phyloP scores from a whole-genome alignment of 2,797 vertebrate genomes.

The Megaceryle alcyon region DNA sequence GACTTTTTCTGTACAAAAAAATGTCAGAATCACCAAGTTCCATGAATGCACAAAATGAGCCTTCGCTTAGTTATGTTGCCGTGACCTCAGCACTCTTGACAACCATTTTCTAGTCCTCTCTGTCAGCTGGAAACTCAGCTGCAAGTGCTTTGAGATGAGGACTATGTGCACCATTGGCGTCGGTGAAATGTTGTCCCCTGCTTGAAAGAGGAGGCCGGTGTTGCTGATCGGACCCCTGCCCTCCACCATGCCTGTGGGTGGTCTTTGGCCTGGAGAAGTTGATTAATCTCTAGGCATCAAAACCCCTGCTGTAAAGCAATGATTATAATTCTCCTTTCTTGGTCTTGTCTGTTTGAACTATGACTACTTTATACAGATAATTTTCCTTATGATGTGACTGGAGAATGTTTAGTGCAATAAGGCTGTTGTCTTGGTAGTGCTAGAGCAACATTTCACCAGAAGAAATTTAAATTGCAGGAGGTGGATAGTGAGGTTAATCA shows the following conservation, averaged over 20 bases:
- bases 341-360: background rate
- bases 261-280: background rate
- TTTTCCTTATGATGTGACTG: background rate
- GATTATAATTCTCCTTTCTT: background rate
- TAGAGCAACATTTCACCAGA: background rate
- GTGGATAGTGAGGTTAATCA: background rate
- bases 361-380: background rate
- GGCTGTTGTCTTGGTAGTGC: background rate
- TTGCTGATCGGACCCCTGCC: background rate
- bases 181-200: background rate
- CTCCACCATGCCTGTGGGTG: accelerated
- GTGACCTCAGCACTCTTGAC: background rate
- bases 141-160: background rate
- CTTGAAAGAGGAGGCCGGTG: background rate
- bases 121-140: background rate
- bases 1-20: background rate
- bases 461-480: background rate
- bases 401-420: background rate
- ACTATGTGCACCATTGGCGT: background rate
- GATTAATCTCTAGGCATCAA: background rate
- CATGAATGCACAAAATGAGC: background rate
- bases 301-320: background rate
- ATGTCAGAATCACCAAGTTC: background rate
- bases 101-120: background rate
- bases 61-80: background rate